Evolutionary conservation across 2,888 invertebrate genomes (phyloP), one percentile per base, ranked within the genome.

Genomic region (Hartigia nigra): DNA sequence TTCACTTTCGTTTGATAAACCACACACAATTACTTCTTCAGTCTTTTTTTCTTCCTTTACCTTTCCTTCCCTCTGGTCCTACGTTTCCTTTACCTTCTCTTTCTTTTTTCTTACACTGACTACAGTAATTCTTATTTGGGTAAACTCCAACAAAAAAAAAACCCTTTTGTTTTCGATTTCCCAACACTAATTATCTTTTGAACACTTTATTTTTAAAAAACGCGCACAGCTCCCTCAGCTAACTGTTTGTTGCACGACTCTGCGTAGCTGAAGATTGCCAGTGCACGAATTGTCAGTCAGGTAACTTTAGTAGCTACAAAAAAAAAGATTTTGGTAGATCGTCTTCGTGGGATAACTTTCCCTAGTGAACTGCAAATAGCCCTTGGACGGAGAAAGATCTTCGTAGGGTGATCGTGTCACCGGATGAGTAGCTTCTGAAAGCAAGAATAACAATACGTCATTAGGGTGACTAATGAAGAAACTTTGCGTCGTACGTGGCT

Each of bases 371-470:
- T 55, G 55, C 55, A 74, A 81, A 82, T 83, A 85, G 82, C 87
- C 86, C 86, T 87, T 90, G 89, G 89, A 89, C 89, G 89, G 89
- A 89, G 84, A 85, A 84, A 86, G 86, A 88, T 88, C 87, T 86
- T 87, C 84, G 81, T 80, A 70, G 78, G 72, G 31, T 72, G 72
- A 34, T 14, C 12, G 72, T 32, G 72, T 31, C 72, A 31, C 72
- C 72, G 72, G 14, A 72, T 31, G 72, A 72, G 12, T 72, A 72
- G 72, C 31, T 72, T 72, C 72, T 72, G 72, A 72, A 72, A 72
- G 14, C 31, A 72, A 34, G 23, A 55, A 72, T 31, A 72, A 31
- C 31, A 72, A 72, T 72, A 31, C 31, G 72, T 72, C 32, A 72
- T 31, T 23, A 31, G 3, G 72, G 31, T 72, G 72, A 72, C 31